These are phyloP conservation scores for Heterohyrax brucei DNA, from an alignment of 2,797 vertebrate species.

Conservation along the genomic window DNA sequence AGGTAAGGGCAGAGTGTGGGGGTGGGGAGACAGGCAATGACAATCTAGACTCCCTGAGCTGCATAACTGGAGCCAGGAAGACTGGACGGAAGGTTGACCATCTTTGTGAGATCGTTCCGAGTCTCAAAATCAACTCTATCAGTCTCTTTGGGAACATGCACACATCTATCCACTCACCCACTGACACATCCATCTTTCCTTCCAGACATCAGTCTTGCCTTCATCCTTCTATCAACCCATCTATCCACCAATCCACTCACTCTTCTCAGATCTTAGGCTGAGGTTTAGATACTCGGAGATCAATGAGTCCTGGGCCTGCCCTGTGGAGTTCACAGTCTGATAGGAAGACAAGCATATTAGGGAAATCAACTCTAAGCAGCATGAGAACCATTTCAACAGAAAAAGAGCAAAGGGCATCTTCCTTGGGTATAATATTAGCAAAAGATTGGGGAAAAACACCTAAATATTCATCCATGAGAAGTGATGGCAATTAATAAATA, in stretches of 20 bases:
- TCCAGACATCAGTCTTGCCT: neutral
- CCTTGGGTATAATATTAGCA: neutral
- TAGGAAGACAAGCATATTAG: neutral
- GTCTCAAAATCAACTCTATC: constrained; percentile 23
- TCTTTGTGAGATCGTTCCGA: neutral
- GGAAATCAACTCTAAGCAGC: neutral
- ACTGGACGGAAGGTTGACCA: neutral
- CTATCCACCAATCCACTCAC: neutral
- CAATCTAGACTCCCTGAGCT: neutral
- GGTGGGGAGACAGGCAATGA: neutral
- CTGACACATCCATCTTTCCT: neutral
- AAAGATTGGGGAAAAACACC: neutral
- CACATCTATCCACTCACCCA: neutral
- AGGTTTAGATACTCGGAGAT: neutral
- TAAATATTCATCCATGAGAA: neutral
- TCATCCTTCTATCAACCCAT: neutral
- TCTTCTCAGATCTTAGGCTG: neutral
- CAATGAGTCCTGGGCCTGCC: neutral
- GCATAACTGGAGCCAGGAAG: neutral
- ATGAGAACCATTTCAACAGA: neutral
- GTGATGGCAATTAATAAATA: neutral
- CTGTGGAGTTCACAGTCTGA: neutral
- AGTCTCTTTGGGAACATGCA: neutral
- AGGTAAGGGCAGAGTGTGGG: neutral
- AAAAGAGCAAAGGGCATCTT: neutral